phyloP scores from a whole-genome alignment of 2,797 vertebrate genomes.

The Rhinatrema bivittatum region DNA sequence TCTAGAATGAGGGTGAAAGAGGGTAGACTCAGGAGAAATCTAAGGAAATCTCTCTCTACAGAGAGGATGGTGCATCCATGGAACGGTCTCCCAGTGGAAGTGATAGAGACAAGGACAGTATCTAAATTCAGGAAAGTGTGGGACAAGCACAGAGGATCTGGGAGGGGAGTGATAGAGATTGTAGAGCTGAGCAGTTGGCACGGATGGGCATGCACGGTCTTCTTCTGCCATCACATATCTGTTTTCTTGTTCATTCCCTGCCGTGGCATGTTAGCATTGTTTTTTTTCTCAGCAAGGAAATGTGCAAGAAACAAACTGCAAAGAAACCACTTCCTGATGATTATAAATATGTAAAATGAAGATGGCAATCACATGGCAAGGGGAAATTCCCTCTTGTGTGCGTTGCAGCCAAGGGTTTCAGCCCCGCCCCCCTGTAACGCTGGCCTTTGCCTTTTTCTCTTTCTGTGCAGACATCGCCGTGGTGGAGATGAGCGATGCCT shows the following conservation, averaged over 20 bases:
- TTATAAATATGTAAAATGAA: not conserved
- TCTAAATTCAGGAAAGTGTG: too few relatives aligned
- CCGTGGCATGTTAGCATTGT: not conserved
- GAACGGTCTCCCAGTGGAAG: too few relatives aligned
- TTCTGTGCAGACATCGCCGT: constrained; percentile 81
- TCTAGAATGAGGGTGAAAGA: too few relatives aligned
- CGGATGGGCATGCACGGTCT: too few relatives aligned
- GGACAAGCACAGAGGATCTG: too few relatives aligned
- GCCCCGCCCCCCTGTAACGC: not conserved
- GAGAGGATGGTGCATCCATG: too few relatives aligned
- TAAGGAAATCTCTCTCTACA: too few relatives aligned
- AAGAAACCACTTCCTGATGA: constrained; percentile 17
- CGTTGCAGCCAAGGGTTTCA: constrained; percentile 17
- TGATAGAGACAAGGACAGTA: too few relatives aligned
- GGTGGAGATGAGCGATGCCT: constrained; percentile 95
- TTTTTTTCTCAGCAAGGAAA: constrained; percentile 8
- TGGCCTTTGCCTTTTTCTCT: constrained; percentile 9
- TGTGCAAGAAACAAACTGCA: not conserved
- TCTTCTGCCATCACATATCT: too few relatives aligned
- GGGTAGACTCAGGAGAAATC: too few relatives aligned
- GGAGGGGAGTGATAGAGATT: too few relatives aligned
- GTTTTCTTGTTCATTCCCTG: not conserved
- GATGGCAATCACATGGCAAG: constrained; percentile 10
- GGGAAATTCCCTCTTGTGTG: constrained; percentile 27
- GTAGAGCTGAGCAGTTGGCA: too few relatives aligned